Percentiles rank a stretch among this genome's conserved stretches.
These are phyloP conservation scores for Meteorus sp. DNA, from an alignment of 1,140 invertebrate genomes.

Conservation along the genomic window DNA sequence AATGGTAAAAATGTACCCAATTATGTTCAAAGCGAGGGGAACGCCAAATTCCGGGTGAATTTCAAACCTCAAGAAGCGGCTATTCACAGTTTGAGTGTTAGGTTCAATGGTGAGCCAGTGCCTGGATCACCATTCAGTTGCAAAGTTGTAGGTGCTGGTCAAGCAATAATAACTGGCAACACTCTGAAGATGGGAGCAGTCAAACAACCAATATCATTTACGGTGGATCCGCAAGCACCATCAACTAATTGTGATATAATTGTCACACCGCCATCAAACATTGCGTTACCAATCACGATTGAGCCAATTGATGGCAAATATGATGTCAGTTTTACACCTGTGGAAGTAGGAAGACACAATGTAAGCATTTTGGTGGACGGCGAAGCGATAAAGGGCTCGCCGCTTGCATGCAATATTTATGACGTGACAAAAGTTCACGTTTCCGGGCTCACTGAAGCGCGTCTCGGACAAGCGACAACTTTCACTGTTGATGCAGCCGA, in stretches of 20 bases:
- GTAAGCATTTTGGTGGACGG: constrained; percentile 79
- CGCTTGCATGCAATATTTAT: constrained; percentile 91
- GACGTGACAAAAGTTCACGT: constrained; percentile 74
- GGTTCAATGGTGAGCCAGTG: constrained; percentile 95
- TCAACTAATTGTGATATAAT: constrained; percentile 65
- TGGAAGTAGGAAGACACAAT: constrained; percentile 84
- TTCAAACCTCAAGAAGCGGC: constrained; percentile 94
- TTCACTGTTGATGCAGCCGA: constrained; percentile 94
- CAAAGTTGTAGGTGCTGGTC: constrained; percentile 68
- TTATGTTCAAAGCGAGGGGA: constrained; percentile 96
- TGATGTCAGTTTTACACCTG: constrained; percentile 77
- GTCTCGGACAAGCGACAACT: constrained; percentile 80
- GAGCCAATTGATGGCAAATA: constrained; percentile 67
- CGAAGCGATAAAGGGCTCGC: constrained; percentile 85
- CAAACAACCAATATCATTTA: constrained; percentile 62
- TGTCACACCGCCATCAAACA: constrained; percentile 77
- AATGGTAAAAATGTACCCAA: constrained; percentile 97
- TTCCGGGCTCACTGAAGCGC: constrained; percentile 53
- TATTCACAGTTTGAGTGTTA: constrained; percentile 84
- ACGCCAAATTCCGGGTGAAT: constrained; percentile 93
- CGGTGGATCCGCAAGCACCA: constrained; percentile 63
- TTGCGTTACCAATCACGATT: constrained; percentile 70
- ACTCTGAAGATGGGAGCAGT: constrained; percentile 67
- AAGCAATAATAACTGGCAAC: constrained; percentile 64
- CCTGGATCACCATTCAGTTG: constrained; percentile 90